A percentile compares a stretch with the other conserved stretches of the same genome.
These are phyloP conservation scores for Bombus fervidus DNA, from an alignment of 1,140 invertebrate genomes.

Conservation along the genomic window DNA sequence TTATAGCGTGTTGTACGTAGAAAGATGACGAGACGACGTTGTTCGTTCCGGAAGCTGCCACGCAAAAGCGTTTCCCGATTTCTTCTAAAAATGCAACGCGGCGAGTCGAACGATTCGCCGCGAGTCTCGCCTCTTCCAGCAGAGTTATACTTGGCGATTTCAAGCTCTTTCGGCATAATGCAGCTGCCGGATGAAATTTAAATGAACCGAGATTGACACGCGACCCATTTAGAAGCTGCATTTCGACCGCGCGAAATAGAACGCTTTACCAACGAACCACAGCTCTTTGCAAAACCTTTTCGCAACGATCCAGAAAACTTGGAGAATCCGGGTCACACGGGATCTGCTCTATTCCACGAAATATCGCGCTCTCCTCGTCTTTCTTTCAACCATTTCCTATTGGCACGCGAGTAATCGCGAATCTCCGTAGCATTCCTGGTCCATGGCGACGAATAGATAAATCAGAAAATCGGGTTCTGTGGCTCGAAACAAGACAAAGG, in stretches of 20 bases:
- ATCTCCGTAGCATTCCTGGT: too few relatives aligned
- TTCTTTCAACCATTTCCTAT: too few relatives aligned
- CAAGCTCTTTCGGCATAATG: conserved; percentile 21
- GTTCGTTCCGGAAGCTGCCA: too few relatives aligned
- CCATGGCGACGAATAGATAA: too few relatives aligned
- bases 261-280: not conserved
- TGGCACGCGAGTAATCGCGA: too few relatives aligned
- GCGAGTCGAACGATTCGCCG: not conserved
- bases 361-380: not conserved
- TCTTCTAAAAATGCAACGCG: not conserved
- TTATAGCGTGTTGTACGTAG: too few relatives aligned
- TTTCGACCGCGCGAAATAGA: conserved; percentile 21
- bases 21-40: too few relatives aligned
- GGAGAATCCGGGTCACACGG: conserved; percentile 20
- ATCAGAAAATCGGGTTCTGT: too few relatives aligned
- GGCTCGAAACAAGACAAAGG: too few relatives aligned
- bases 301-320: not conserved
- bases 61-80: not conserved
- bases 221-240: conserved; percentile 36
- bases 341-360: not conserved
- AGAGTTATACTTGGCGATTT: not conserved
- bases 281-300: not conserved
- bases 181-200: conserved; percentile 23
- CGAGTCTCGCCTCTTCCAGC: not conserved
- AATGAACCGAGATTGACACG: conserved; percentile 30